Conservation (phyloP, 2,888 invertebrate genomes). For the Stenotaenia linearis region DNA sequence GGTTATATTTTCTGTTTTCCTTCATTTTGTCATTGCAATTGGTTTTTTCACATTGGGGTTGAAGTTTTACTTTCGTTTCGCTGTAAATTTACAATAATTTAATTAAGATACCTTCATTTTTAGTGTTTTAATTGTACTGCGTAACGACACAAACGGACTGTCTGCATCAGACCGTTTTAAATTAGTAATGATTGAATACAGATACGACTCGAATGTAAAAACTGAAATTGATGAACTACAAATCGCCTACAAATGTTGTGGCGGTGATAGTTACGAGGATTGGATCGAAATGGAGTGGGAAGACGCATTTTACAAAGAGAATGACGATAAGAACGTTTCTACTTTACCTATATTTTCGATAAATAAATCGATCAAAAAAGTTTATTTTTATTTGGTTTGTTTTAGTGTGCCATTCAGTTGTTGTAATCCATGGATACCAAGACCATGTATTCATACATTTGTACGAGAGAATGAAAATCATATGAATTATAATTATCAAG, state of each 20-base stretch:
- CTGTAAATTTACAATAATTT: not conserved
- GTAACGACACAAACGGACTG: not conserved
- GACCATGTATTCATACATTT: constrained; percentile 7
- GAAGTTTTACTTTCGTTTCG: too few relatives aligned
- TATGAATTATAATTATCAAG: not conserved
- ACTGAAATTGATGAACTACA: constrained; percentile 13
- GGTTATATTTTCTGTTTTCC: not conserved
- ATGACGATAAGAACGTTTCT: not conserved
- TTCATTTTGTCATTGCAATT: not conserved
- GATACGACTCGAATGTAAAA: constrained; percentile 8
- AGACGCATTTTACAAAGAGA: not conserved
- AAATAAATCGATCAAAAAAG: too few relatives aligned
- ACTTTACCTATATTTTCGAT: too few relatives aligned
- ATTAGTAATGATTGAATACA: not conserved
- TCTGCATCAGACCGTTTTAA: not conserved
- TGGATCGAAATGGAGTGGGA: constrained; percentile 7
- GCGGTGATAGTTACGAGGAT: not conserved
- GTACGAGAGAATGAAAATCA: not conserved
- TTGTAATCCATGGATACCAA: not conserved
- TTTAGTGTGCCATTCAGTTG: constrained; percentile 26
- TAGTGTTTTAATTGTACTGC: not conserved
- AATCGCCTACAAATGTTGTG: not conserved
- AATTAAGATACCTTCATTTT: not conserved
- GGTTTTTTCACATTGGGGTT: not conserved
- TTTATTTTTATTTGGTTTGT: not conserved